Conservation (phyloP, 2,113 vertebrate species). For the Prietella phreatophila region DNA sequence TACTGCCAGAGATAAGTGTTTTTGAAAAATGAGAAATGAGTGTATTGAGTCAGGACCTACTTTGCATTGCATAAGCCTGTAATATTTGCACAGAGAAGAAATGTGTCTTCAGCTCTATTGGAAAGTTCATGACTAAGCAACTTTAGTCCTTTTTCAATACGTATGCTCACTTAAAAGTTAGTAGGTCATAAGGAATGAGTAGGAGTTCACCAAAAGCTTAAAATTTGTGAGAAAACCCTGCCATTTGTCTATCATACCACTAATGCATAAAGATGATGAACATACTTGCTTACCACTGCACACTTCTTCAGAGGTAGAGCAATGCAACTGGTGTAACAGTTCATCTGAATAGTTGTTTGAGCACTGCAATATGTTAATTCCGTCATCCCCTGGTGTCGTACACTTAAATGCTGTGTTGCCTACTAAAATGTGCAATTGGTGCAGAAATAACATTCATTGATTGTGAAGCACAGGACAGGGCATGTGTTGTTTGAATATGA, state of each 20-base stretch:
- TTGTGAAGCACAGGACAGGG: conserved; percentile 52
- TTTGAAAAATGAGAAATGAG: background rate
- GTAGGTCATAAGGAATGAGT: conserved; percentile 44
- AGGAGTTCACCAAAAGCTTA: conserved; percentile 20
- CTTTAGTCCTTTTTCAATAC: conserved; percentile 40
- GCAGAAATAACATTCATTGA: conserved; percentile 62
- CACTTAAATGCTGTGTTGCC: conserved; percentile 43
- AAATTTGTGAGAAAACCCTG: conserved; percentile 33
- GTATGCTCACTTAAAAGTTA: conserved; percentile 37
- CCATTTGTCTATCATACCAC: conserved; percentile 27
- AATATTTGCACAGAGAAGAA: background rate
- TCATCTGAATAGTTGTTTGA: conserved; percentile 32
- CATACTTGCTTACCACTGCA: conserved; percentile 1
- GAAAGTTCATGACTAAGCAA: conserved; percentile 36
- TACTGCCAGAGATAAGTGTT: background rate
- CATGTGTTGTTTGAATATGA: conserved; percentile 57
- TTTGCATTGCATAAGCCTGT: conserved; percentile 15
- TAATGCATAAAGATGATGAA: conserved; percentile 32
- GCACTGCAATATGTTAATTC: conserved; percentile 48
- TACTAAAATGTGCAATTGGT: conserved; percentile 60
- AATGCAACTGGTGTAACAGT: conserved; percentile 51
- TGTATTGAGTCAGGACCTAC: conserved; percentile 1
- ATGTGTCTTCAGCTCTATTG: conserved; percentile 10
- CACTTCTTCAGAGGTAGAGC: conserved; percentile 1
- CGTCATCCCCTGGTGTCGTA: conserved; percentile 44